Base-by-base conservation (phyloP, 2,797 vertebrate species). In the Adrianichthys oophorus region DNA sequence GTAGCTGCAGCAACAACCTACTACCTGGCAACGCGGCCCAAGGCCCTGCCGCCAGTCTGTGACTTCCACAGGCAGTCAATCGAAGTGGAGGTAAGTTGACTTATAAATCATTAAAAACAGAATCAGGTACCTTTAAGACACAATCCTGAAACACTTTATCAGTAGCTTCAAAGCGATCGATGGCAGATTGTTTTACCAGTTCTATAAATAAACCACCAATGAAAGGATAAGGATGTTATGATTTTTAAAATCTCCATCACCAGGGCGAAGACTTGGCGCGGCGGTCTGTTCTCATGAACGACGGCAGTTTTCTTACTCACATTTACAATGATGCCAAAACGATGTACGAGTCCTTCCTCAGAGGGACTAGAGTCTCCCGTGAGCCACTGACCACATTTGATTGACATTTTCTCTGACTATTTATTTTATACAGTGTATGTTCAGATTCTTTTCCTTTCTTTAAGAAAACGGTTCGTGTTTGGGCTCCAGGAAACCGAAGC, bases 381-480 rank as follows among this genome's bases (percentile, higher is more conserved):
- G 89, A 93, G 96, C 90, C 14, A 2, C 29, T 1, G 7, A 32
- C 29, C 29, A 10, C 32, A 32, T 32, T 12, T 32, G 2, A 32
- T 32, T 12, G 32, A 12, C 8, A 12, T 12, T 32, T 32, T 32
- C 2, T 32, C 32, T 32, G 29, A 26, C 26, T 24, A 4, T 32
- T 32, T 8, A 32, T 12, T 12, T 32, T 32, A 32, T 12, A 2
- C 26, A 1, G 26, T 6, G 24, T 7, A 5, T 5, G 26, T 6
- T 32, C 32, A 12, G 32, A 32, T 32, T 32, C 0, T 50, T 4
- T 16, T 40, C 41, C 52, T 14, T 1, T 48, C 24, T 4, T 26
- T 1, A 14, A 98, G 97, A 93, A 78, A 91, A 97, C 0, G 96
- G 95, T n/a, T 94, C 95, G 1, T 98, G 94, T 66, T 83, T 98